These are phyloP conservation scores for Cheilosia scutellata DNA, from an alignment of 2,888 invertebrate genomes.

Conservation along the genomic window DNA sequence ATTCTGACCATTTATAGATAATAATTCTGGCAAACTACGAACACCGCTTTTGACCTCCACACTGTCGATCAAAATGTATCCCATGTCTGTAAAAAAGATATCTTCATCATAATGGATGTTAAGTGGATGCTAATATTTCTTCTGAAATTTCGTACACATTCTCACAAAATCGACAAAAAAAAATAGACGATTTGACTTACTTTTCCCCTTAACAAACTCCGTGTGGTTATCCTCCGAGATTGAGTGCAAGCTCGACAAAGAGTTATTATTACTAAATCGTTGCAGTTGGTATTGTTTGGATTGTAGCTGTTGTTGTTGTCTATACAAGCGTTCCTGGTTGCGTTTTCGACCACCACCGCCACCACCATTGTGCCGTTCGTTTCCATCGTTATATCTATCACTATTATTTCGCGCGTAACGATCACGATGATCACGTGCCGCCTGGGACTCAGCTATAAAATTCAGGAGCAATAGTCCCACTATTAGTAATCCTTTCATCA, in stretches of 20 bases:
- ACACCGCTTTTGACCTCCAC: too few relatives aligned
- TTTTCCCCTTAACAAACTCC: slow-evolving; percentile 91
- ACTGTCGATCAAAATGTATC: too few relatives aligned
- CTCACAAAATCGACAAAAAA: neutral
- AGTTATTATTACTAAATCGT: slow-evolving; percentile 71
- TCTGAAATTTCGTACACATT: too few relatives aligned
- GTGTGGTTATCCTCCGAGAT: slow-evolving; percentile 84
- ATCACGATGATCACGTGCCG: slow-evolving; percentile 80
- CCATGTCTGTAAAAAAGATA: too few relatives aligned
- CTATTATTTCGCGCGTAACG: slow-evolving; percentile 79
- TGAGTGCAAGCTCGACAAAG: slow-evolving; percentile 38
- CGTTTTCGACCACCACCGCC: slow-evolving; percentile 64
- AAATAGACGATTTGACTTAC: slow-evolving; percentile 85
- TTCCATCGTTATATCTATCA: slow-evolving; percentile 38
- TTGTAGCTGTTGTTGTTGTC: slow-evolving; percentile 72
- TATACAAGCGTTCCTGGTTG: slow-evolving; percentile 63
- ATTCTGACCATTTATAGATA: too few relatives aligned
- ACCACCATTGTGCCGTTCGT: slow-evolving; percentile 40
- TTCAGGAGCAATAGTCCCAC: slow-evolving; percentile 80
- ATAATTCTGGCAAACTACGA: too few relatives aligned
- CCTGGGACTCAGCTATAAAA: slow-evolving; percentile 78
- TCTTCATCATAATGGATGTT: too few relatives aligned
- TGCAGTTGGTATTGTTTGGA: slow-evolving; percentile 75
- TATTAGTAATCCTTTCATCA: slow-evolving; percentile 80
- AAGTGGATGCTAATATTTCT: too few relatives aligned